Evolutionary conservation across 1,140 invertebrate species (phyloP), one percentile per base, ranked within the genome.

Genomic region (Agrilus planipennis): DNA sequence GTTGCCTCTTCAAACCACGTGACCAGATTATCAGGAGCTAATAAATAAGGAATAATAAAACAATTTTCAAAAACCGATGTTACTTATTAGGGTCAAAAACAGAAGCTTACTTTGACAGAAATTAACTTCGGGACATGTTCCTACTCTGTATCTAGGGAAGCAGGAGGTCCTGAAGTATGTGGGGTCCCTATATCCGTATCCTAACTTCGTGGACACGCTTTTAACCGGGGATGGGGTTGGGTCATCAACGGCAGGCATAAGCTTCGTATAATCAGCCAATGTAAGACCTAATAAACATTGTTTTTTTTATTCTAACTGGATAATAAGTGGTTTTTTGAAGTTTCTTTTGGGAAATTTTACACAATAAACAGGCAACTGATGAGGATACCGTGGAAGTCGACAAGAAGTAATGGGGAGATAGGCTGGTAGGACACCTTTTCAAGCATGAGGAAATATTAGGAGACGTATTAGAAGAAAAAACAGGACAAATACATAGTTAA

Each of bases 1-100:
- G 69, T 70, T 40, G 62, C 67, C 6, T 64, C 64, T 3, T 58
- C 58, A 35, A 67, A 68, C 67, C 68, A 75, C 3, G 57, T 54
- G n/a, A 60, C 54, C 12, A 68, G 54, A 5, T 56, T 55, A 37
- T 63, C 55, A 14, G 71, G 64, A 41, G 54, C 61, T 66, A 38
- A 34, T 51, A 50, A n/a, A 35, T 14, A 2, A 37, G 21, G 2
- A 12, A 27, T 25, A 38, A 4, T 34, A 14, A 32, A 20, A 7
- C 21, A 34, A 20, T 7, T 29, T 10, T 12, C 20, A 41, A 34
- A 29, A 19, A 7, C 4, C 11, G 7, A 7, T 18, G 18, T 7
- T 7, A 19, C 4, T 10, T 17, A 21, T 44, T 7, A 27, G 19
- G 3, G 12, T 35, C 22, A 4, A 34, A 30, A 31, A 31, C 5